Percentiles rank a stretch among this genome's conserved stretches.
These are phyloP conservation scores for Drosophila bocqueti DNA, from an alignment of 1,140 invertebrate genomes.

Conservation along the genomic window DNA sequence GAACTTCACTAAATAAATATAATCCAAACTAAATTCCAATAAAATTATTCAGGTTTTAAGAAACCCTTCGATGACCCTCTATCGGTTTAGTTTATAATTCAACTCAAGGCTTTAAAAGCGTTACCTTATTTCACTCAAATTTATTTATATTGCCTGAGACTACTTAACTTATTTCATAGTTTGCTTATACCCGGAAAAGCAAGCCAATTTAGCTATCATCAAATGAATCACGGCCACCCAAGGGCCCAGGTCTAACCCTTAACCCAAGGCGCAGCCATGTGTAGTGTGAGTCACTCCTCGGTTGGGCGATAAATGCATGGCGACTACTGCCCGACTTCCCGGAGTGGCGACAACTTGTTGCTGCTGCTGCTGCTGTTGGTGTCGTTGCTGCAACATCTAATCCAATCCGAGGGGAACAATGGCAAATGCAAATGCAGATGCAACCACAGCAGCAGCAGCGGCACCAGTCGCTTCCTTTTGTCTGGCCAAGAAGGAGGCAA, in stretches of 20 bases:
- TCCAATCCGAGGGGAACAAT: constrained; percentile 57
- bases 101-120: neutral
- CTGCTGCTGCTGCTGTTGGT: constrained; percentile 13
- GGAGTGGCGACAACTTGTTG: constrained; percentile 70
- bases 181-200: constrained; percentile 1
- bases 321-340: constrained; percentile 56
- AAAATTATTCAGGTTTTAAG: neutral
- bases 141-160: neutral
- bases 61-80: neutral
- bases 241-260: constrained; percentile 40
- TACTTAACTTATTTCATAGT: neutral
- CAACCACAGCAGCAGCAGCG: constrained; percentile 39
- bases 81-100: neutral
- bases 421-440: constrained; percentile 54
- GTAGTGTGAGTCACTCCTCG: constrained; percentile 50
- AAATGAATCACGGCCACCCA: constrained; percentile 36
- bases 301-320: constrained; percentile 36
- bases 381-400: constrained; percentile 49
- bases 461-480: constrained; percentile 58
- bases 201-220: constrained; percentile 3
- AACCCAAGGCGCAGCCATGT: constrained; percentile 27
- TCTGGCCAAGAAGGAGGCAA: constrained; percentile 33
- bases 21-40: neutral
- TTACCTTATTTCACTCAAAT: neutral
- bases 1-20: neutral